Evolutionary conservation across 92 coral and sea anemone species (phyloP), one percentile per base, ranked within the genome.

Genomic region (Porites divaricata): DNA sequence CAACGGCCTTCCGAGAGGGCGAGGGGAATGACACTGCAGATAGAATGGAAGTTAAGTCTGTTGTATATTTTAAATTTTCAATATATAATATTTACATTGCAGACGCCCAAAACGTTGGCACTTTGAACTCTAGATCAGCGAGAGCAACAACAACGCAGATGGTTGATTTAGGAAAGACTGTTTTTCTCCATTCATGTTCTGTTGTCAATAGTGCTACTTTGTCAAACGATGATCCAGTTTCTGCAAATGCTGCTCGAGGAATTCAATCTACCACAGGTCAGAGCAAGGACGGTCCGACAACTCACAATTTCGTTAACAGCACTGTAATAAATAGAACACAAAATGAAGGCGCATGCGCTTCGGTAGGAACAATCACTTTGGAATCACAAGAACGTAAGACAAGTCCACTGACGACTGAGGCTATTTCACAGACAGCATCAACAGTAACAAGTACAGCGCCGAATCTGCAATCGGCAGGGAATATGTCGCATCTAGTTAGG

Each of bases 381-480:
- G 75, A 69, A 9, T 54, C 75, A 9, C 53, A 25, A 19, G 68
- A 35, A 6, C 49, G 76, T 12, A 70, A 80, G 9, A 7, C 58
- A 69, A 70, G 28, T 9, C 76, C 56, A 17, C 76, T 11, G 19
- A 23, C 35, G 7, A 14, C 41, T 19, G 77, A 70, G 19, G 45
- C 54, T 20, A 13, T 5, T 13, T 9, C 41, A 20, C 57, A 41
- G 49, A 15, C 63, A 22, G 35, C 35, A 51, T 9, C 73, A 20
- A 6, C 49, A 20, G 17, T 16, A 2, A 15, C 62, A 16, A 51
- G 11, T 15, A 9, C 75, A 12, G 59, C 26, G 4, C 10, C 68
- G 8, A 35, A 56, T n/a, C n/a, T 21, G 11, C 86, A 20, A 15
- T 83, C 80, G 57, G 74, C 57, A 53, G 84, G 73, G 84, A 80